Conservation (phyloP, 2,113 vertebrate species). For the Pelecanoides urinatrix region DNA sequence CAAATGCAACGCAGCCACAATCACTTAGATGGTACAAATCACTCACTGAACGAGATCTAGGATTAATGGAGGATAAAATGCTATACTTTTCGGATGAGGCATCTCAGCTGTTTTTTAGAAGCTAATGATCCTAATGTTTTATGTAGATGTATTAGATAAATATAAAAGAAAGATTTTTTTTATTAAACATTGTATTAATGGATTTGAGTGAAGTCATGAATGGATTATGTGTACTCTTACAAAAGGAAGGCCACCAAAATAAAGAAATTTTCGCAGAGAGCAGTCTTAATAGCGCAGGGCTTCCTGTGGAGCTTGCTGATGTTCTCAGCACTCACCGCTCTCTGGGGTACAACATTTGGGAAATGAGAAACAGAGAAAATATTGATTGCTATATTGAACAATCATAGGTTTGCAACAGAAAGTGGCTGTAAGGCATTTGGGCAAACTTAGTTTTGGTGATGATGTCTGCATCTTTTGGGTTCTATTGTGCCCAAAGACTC, state of each 20-base stretch:
- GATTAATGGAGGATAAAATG: conserved; percentile 15
- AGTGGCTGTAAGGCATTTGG: not conserved
- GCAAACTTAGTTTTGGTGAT: not conserved
- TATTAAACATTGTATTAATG: not conserved
- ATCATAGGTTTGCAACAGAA: not conserved
- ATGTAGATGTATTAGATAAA: not conserved
- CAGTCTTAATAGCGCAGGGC: not conserved
- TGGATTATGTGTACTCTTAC: not conserved
- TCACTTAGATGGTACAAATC: not conserved
- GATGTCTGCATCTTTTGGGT: not conserved
- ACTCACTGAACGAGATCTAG: not conserved
- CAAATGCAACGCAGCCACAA: not conserved
- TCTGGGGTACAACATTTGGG: not conserved
- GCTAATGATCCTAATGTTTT: not conserved
- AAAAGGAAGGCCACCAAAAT: not conserved
- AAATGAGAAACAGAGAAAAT: not conserved
- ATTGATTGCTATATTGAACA: fast-evolving
- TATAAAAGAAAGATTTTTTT: not conserved
- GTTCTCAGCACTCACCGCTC: not conserved
- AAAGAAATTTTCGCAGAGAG: not conserved
- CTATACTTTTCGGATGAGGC: not conserved
- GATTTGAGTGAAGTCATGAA: not conserved
- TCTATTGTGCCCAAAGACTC: not conserved
- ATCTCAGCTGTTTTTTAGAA: not conserved
- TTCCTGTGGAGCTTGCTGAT: not conserved